phyloP scores from a whole-genome alignment of 2,888 invertebrate species.

The Parochlus steinenii region DNA sequence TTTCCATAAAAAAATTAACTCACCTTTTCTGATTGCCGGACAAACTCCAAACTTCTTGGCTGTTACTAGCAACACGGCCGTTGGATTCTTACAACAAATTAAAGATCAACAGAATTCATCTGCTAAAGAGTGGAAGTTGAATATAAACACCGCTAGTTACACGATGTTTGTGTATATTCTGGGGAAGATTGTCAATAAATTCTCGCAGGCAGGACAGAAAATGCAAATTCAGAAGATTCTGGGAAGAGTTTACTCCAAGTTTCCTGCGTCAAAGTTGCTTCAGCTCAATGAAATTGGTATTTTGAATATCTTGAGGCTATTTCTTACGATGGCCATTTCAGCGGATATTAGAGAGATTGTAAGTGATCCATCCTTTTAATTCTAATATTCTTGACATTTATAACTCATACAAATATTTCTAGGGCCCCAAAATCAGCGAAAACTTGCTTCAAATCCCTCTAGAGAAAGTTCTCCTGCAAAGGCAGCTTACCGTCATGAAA shows the following conservation, averaged over 20 bases:
- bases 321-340: conserved; percentile 23
- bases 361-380: conserved; percentile 6
- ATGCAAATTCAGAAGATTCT: conserved; percentile 30
- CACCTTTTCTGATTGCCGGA: conserved; percentile 33
- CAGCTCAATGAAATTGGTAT: conserved; percentile 37
- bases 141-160: conserved; percentile 32
- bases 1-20: conserved; percentile 38
- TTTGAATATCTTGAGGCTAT: conserved; percentile 33
- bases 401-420: conserved; percentile 11
- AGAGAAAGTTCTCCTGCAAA: conserved; percentile 23
- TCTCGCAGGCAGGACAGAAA: conserved; percentile 15
- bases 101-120: conserved; percentile 22
- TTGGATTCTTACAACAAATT: conserved; percentile 27
- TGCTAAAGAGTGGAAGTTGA: conserved; percentile 18
- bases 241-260: conserved; percentile 40
- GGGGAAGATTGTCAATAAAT: conserved; percentile 25
- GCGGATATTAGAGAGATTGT: conserved; percentile 20
- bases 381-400: conserved; percentile 1
- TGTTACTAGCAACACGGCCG: conserved; percentile 21
- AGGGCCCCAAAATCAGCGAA: conserved; percentile 25
- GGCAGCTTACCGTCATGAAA: conserved; percentile 24
- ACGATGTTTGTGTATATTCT: conserved; percentile 32
- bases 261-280: conserved; percentile 36
- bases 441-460: conserved; percentile 25
- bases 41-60: conserved; percentile 32